Conservation (phyloP, 2,797 vertebrate species). For the Propithecus perrieri region DNA sequence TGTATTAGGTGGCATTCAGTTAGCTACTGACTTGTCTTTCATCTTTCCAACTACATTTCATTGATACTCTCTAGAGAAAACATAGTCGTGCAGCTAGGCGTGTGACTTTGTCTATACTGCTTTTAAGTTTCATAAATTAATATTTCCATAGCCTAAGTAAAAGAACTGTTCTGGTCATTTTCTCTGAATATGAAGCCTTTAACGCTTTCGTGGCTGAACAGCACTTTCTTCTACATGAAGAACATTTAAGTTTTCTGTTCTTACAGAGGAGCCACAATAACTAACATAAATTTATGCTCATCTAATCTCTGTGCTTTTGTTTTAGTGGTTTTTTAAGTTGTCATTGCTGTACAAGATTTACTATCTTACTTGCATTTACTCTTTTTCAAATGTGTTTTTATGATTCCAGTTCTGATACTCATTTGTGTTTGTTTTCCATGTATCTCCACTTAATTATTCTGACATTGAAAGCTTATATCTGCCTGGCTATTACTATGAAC, state of each 20-base stretch:
- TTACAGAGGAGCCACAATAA: not conserved
- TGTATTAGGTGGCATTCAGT: not conserved
- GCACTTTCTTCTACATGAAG: not conserved
- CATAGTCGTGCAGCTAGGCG: not conserved
- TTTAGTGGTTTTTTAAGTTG: not conserved
- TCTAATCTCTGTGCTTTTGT: not conserved
- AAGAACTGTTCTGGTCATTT: slow-evolving; percentile 39
- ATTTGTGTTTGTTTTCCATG: not conserved
- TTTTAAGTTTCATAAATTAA: slow-evolving; percentile 51
- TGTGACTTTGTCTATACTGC: slow-evolving; percentile 23
- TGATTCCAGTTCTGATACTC: not conserved
- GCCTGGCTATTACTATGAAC: not conserved
- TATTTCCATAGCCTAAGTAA: slow-evolving; percentile 45
- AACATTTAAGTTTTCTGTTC: slow-evolving; percentile 16
- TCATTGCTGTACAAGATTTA: slow-evolving; percentile 60
- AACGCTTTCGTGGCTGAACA: slow-evolving; percentile 15
- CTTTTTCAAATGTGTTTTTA: slow-evolving; percentile 17
- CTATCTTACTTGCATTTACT: slow-evolving; percentile 19
- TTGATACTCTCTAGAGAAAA: slow-evolving; percentile 3
- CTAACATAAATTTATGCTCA: not conserved
- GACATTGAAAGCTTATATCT: not conserved
- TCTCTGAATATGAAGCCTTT: slow-evolving; percentile 28
- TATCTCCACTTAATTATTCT: slow-evolving; percentile 35
- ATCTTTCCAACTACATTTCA: not conserved
- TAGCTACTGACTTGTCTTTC: not conserved